Evolutionary conservation across 2,797 vertebrate genomes (phyloP), one percentile per base, ranked within the genome.

Genomic region (Threskiornis aethiopicus): DNA sequence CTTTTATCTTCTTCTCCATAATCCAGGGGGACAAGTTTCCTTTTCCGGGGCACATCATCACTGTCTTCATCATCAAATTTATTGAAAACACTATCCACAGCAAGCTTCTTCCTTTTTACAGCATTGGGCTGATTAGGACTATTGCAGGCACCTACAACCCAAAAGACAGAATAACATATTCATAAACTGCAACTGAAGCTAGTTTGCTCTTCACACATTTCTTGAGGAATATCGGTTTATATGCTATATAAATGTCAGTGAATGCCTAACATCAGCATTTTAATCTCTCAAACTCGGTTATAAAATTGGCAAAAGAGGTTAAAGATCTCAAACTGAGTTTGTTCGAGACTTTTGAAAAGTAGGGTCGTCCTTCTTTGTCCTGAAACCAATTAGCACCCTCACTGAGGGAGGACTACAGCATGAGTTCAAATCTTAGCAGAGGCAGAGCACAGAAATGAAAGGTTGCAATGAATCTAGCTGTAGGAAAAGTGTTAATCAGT

Each of bases 61-160:
- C 99, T 98, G 95, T 99, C 99, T 95, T 99, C 99, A 7, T 99
- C 99, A 4, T 99, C 99, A 22, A 99, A 99, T 96, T 99, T 99
- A 98, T 99, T 99, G 90, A 99, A 99, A 94, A 99, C 99, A 58
- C 99, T 99, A 97, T 99, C 99, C 96, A 99, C 99, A 2, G 99
- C 98, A n/a, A 99, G 98, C 95, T 99, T 99, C 99, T 99, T 99
- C 96, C 99, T 99, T 97, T 99, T 99, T 20, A 98, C 98, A 35
- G 97, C 98, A 73, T 99, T 99, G 67, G 99, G 99, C 84, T 99
- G 99, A 94, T 99, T 98, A 35, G 99, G 99, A 97, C 99, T 99
- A 95, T 98, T 99, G 51, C 99, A 98, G 77, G 99, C 98, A 96
- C 98, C 99, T 99, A 94, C 10, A 95, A 89, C 64, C 80, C 86